Percentiles rank a stretch among this genome's conserved stretches.
Conservation (phyloP, 2,888 invertebrate genomes). For the Nomada ferruginata region DNA sequence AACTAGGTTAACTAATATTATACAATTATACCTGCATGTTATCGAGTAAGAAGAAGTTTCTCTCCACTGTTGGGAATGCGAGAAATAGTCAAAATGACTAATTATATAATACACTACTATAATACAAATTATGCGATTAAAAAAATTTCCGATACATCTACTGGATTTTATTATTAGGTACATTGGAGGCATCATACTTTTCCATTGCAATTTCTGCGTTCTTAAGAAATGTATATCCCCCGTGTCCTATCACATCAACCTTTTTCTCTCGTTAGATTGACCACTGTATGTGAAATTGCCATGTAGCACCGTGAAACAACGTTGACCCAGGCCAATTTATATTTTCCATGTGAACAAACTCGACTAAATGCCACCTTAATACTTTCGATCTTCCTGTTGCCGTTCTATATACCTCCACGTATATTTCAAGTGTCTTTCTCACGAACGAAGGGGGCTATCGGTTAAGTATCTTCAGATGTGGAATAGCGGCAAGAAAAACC, state of each 20-base stretch:
- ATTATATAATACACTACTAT: too few relatives aligned
- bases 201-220: too few relatives aligned
- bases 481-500: slow-evolving; percentile 50
- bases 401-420: slow-evolving; percentile 15
- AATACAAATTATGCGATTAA: too few relatives aligned
- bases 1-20: too few relatives aligned
- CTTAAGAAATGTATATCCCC: background rate
- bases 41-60: too few relatives aligned
- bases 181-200: too few relatives aligned
- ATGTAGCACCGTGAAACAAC: background rate
- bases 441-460: slow-evolving; percentile 22
- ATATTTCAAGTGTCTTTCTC: slow-evolving; percentile 47
- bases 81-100: too few relatives aligned
- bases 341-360: slow-evolving; percentile 20
- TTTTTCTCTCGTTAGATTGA: background rate
- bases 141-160: too few relatives aligned
- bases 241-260: background rate
- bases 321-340: slow-evolving; percentile 1
- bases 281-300: background rate
- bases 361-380: slow-evolving; percentile 15
- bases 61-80: too few relatives aligned
- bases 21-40: too few relatives aligned
- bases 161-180: too few relatives aligned
- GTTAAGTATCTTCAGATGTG: slow-evolving; percentile 49
- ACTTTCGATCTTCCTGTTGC: background rate